These are phyloP conservation scores for Anseranas semipalmata DNA, from an alignment of 2,113 vertebrate genomes.

Conservation along the genomic window DNA sequence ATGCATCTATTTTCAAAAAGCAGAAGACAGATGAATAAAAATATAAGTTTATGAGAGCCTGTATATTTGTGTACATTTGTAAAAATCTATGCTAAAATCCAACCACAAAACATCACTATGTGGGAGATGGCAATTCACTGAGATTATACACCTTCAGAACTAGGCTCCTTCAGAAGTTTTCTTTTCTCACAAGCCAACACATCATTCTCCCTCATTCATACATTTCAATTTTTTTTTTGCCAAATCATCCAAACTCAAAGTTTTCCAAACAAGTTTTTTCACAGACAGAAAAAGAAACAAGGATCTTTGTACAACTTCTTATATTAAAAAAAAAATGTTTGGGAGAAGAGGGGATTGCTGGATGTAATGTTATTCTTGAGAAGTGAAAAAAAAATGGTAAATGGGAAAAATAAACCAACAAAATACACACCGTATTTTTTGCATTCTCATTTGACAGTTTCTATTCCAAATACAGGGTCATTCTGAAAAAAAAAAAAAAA, in stretches of 20 bases:
- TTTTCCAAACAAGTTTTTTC: not conserved
- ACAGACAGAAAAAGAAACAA: not conserved
- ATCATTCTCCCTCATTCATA: not conserved
- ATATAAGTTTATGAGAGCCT: not conserved
- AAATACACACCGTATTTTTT: not conserved
- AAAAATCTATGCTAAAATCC: not conserved
- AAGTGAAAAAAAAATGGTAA: not conserved
- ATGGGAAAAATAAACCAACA: not conserved
- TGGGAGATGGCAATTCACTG: not conserved
- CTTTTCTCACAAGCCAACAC: not conserved
- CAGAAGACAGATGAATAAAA: not conserved
- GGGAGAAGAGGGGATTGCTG: not conserved
- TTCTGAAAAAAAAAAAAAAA: not conserved
- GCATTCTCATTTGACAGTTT: rapidly evolving
- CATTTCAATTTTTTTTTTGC: not conserved
- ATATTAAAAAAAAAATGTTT: not conserved
- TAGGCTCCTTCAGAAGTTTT: not conserved
- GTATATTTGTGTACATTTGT: not conserved
- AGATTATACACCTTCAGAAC: not conserved
- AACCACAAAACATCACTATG: not conserved
- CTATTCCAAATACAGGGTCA: not conserved
- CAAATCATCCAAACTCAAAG: not conserved
- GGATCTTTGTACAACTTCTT: not conserved
- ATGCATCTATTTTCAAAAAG: not conserved
- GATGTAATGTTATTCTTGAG: rapidly evolving